Base-by-base conservation (phyloP, 2,888 invertebrate genomes). In the Drosophila mimica region DNA sequence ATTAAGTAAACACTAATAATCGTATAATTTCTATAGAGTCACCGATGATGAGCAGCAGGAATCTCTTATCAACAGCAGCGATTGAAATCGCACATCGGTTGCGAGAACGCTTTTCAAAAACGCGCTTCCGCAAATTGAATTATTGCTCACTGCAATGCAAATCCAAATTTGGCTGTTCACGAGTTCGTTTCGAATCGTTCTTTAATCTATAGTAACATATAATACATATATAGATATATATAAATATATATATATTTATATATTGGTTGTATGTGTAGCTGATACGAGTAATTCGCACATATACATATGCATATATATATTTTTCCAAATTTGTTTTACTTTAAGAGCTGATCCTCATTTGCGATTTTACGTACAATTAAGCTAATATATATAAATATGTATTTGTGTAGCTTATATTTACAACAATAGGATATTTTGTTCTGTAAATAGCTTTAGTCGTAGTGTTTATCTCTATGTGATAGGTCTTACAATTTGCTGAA, bases 41-140 rank as follows among this genome's bases (percentile, higher is more conserved):
- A 94, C 94, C 34, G 95, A 95, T 72, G 95, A 95, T 83, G 95
- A 95, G 83, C 95, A 95, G 80, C 94, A 95, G 33, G 95, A 95
- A 91, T 95, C 95, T 53, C 92, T 95, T 64, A 95, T 95, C 93
- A 77, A 94, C 74, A 91, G 91, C 85, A 92, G 92, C 74, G 87
- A 88, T 59, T 90, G 51, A 72, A 76, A 60, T 56, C 66, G 62
- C 60, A 70, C 25, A 30, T 36, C 40, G 63, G 17, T 40, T 38
- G 43, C 54, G 67, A 65, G 46, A 48, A 76, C 60, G 75, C 80
- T 81, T 89, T 77, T 76, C 28, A 69, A 80, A 82, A 83, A 74
- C 62, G 76, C 74, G 71, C 76, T 82, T 82, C 76, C 49, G 69
- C 57, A 66, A 59, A 76, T 74, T 83, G 40, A 76, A 74, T 78